These are phyloP conservation scores for Thera britannica DNA, from an alignment of 2,888 invertebrate genomes.

Conservation along the genomic window DNA sequence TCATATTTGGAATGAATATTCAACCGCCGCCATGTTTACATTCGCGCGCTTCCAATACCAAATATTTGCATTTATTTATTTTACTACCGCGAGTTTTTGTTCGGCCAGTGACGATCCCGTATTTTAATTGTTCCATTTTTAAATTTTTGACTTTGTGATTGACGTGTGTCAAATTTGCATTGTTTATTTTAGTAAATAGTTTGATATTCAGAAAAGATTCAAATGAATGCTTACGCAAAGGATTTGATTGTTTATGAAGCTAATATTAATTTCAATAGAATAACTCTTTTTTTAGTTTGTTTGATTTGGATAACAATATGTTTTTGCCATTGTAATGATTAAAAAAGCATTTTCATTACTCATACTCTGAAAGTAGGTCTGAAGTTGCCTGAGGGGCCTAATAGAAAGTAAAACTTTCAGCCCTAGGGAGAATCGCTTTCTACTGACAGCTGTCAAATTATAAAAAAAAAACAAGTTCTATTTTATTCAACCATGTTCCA, in stretches of 20 bases:
- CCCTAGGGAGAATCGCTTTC: too few species aligned
- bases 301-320: too few species aligned
- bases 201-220: slow-evolving; percentile 11
- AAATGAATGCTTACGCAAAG: slow-evolving; percentile 22
- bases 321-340: too few species aligned
- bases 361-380: too few species aligned
- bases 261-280: not conserved
- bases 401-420: too few species aligned
- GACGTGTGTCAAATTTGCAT: slow-evolving; percentile 53
- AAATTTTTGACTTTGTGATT: slow-evolving; percentile 52
- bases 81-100: slow-evolving; percentile 65
- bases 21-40: slow-evolving; percentile 81
- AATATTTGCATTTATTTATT: slow-evolving; percentile 84
- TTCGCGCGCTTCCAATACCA: slow-evolving; percentile 82
- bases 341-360: too few species aligned
- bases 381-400: too few species aligned
- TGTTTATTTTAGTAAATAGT: slow-evolving; percentile 19
- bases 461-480: too few species aligned
- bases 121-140: slow-evolving; percentile 38
- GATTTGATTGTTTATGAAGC: not conserved
- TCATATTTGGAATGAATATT: slow-evolving; percentile 69
- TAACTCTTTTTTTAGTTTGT: not conserved
- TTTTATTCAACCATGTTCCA: too few species aligned
- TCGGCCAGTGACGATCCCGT: slow-evolving; percentile 50
- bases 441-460: too few species aligned